phyloP scores from a whole-genome alignment of 2,888 invertebrate species.

The Rosalia funebris region DNA sequence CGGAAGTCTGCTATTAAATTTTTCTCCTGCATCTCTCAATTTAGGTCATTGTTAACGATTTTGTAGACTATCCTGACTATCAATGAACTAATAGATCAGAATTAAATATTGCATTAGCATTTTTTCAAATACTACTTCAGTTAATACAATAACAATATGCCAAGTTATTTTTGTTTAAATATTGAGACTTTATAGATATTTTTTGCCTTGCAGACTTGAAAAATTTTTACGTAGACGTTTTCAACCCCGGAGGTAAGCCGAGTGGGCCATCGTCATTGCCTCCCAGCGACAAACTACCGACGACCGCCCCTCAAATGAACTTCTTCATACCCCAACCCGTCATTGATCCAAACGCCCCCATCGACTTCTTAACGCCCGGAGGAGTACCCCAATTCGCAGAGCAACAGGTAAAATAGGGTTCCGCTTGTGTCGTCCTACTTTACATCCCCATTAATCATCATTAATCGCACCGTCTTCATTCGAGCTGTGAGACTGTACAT shows the following conservation, averaged over 20 bases:
- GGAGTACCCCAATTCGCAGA: conserved; percentile 49
- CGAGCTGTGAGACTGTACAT: conserved; percentile 12
- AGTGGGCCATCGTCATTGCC: conserved; percentile 60
- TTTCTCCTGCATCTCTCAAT: too few species aligned
- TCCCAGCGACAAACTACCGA: conserved; percentile 55
- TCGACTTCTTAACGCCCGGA: conserved; percentile 67
- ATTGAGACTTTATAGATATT: too few species aligned
- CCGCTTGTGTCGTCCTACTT: neutral
- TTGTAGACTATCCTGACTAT: too few species aligned
- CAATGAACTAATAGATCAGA: too few species aligned
- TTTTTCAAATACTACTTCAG: too few species aligned
- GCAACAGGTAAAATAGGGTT: conserved; percentile 53
- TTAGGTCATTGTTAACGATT: too few species aligned
- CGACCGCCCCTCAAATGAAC: conserved; percentile 62
- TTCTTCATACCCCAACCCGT: conserved; percentile 70
- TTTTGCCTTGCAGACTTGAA: conserved; percentile 72
- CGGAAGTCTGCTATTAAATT: too few species aligned
- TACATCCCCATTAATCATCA: neutral
- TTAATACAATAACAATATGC: too few species aligned
- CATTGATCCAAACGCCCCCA: conserved; percentile 67
- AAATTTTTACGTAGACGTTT: conserved; percentile 90
- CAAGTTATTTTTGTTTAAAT: too few species aligned
- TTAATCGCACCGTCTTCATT: conserved; percentile 5
- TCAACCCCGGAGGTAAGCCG: conserved; percentile 75
- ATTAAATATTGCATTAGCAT: too few species aligned